Evolutionary conservation across 2,113 vertebrate genomes (phyloP).

Genomic region (Lathamus discolor): DNA sequence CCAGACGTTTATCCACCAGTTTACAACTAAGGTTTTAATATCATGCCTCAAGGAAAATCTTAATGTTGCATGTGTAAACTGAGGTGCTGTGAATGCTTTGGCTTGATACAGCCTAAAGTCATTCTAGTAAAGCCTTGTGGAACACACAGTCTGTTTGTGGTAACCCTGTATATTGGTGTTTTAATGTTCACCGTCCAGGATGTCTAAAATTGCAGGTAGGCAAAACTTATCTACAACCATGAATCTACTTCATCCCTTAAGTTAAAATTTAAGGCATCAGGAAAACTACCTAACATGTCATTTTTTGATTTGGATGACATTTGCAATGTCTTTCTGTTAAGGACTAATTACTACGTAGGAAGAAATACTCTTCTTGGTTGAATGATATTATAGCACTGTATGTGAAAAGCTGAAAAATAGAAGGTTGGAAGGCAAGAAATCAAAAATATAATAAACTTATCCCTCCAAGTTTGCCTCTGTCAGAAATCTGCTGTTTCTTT

Average conservation of each 20-base stretch:
- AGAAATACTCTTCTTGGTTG: not conserved
- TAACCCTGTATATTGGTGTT: accelerated
- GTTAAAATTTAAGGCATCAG: not conserved
- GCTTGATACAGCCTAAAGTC: not conserved
- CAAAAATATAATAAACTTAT: not conserved
- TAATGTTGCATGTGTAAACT: not conserved
- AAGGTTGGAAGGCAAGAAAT: not conserved
- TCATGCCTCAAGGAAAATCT: not conserved
- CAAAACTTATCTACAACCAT: not conserved
- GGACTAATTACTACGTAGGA: not conserved
- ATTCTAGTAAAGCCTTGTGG: not conserved
- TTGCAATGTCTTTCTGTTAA: not conserved
- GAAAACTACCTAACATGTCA: not conserved
- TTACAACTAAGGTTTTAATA: not conserved
- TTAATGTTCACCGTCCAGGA: accelerated
- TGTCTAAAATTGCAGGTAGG: not conserved
- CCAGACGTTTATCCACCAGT: not conserved
- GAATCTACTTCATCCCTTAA: not conserved
- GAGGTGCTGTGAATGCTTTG: accelerated
- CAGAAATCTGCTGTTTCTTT: slow-evolving; percentile 64
- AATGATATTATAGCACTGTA: accelerated
- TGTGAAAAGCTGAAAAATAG: not conserved
- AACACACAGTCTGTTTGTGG: accelerated
- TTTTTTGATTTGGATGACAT: not conserved
- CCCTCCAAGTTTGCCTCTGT: not conserved